Evolutionary conservation across 2,797 vertebrate genomes (phyloP).

Genomic region (Pteronotus mesoamericanus): DNA sequence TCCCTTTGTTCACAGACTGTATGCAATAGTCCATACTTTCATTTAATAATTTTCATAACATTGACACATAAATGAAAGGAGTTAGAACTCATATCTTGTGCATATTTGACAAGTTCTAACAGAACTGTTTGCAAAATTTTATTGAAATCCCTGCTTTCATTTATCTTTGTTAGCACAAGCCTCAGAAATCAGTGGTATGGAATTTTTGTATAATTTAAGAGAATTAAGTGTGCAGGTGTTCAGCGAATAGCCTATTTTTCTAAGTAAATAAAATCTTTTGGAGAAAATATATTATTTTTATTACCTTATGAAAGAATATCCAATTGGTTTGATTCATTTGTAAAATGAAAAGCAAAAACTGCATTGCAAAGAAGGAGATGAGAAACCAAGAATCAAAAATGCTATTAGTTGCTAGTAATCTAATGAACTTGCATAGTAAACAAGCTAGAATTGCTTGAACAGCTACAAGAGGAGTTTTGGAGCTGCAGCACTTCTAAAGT

Average conservation of each 20-base stretch:
- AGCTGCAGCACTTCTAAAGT: not conserved
- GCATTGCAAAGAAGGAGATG: not conserved
- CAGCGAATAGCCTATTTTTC: conserved; percentile 71
- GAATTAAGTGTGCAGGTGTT: conserved; percentile 76
- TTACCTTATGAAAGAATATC: conserved; percentile 66
- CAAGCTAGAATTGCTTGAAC: conserved; percentile 39
- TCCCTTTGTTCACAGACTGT: conserved; percentile 65
- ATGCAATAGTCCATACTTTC: conserved; percentile 49
- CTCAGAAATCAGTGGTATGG: conserved; percentile 73
- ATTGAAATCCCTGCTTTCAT: conserved; percentile 80
- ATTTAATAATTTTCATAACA: conserved; percentile 74
- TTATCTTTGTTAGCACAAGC: conserved; percentile 83
- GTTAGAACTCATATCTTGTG: conserved; percentile 69
- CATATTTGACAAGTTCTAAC: conserved; percentile 79
- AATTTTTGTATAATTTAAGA: conserved; percentile 78
- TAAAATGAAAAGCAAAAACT: conserved; percentile 46
- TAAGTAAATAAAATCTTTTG: conserved; percentile 74
- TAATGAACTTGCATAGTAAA: conserved; percentile 35
- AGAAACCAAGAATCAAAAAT: conserved; percentile 61
- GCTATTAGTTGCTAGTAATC: conserved; percentile 47
- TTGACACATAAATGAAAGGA: conserved; percentile 79
- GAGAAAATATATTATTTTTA: conserved; percentile 68
- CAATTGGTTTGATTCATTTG: conserved; percentile 49
- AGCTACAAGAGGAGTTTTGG: not conserved
- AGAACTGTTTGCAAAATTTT: conserved; percentile 83